Conservation (phyloP, 1,140 invertebrate species). For the Lepidurus couesii region DNA sequence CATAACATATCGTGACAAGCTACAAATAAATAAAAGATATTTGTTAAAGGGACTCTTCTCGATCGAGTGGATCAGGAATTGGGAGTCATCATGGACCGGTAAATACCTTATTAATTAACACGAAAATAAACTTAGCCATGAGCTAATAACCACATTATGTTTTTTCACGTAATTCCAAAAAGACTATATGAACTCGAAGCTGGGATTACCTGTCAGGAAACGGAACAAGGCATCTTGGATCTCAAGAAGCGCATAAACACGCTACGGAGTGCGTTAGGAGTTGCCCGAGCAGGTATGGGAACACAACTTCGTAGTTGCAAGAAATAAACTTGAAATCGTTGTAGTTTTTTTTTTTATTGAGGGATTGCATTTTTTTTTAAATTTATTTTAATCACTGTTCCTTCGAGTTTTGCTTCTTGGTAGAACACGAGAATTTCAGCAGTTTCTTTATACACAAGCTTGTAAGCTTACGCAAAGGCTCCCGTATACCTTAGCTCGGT, state of each 20-base stretch:
- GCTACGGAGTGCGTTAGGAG: neutral
- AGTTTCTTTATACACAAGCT: too few relatives aligned
- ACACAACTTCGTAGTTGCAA: neutral
- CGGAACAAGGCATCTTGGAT: neutral
- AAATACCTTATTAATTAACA: neutral
- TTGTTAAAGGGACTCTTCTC: neutral
- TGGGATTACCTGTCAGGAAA: neutral
- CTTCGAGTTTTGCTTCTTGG: too few relatives aligned
- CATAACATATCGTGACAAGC: too few relatives aligned
- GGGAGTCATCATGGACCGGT: neutral
- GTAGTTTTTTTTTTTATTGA: too few relatives aligned
- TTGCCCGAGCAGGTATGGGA: slow-evolving; percentile 16
- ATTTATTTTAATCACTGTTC: too few relatives aligned
- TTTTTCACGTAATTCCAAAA: neutral
- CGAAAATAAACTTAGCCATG: too few relatives aligned
- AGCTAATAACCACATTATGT: too few relatives aligned
- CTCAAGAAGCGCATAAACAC: neutral
- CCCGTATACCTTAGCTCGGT: too few relatives aligned
- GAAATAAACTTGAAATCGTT: too few relatives aligned
- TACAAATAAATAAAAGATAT: neutral
- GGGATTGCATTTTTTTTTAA: too few relatives aligned
- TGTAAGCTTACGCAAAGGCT: too few relatives aligned
- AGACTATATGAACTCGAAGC: neutral
- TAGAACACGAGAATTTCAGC: too few relatives aligned
- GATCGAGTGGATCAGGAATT: neutral